Base-by-base conservation (phyloP, 64 coral and sea anemone species). In the Exaiptasia diaphana region DNA sequence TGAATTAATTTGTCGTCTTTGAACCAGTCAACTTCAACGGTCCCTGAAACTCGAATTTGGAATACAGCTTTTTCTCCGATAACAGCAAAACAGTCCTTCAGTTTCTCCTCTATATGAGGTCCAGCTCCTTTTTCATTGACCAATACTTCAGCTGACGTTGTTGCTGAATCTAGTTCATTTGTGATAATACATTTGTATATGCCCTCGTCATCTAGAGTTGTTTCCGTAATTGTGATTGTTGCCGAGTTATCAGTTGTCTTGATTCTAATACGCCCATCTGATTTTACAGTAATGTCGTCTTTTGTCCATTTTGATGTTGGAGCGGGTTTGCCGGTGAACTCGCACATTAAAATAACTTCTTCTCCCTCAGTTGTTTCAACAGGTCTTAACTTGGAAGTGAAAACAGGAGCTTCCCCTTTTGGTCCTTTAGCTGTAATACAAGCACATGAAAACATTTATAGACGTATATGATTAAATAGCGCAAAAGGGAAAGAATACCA, bases 231-330 rank as follows among this genome's bases (percentile, higher is more conserved):
- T 20, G 64, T 76, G 20, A 91, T 50, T 49, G 88, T 59, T 14
- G 71, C 60, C 7, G 82, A 64, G 10, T 83, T 48, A 33, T 78
- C 88, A 49, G 71, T 70, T 43, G 79, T 69, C 17, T 71, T 27
- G 12, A 59, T 76, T 54, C 58, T 83, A 1, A 78, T 48, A 12
- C 71, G 71, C 34, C 82, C 64, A 36, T 44, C 57, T 20, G 81
- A 61, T 64, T 85, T 85, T 4, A 91, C 4, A 18, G 71, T 68
- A 13, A 77, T 28, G 31, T 65, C 85, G 68, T 93, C 91, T 72
- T 88, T 89, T 2, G 85, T 59, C 91, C 91, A 94, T 33, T 79
- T 41, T 40, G 71, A 87, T 32, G 65, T 79, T 49, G 91, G 91
- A 32, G 64, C 78, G 30, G 91, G 91, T 73, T 82, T 84, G 45